These are phyloP conservation scores for Drosophila biarmipes DNA, from an alignment of 1,140 invertebrate species.

Conservation along the genomic window DNA sequence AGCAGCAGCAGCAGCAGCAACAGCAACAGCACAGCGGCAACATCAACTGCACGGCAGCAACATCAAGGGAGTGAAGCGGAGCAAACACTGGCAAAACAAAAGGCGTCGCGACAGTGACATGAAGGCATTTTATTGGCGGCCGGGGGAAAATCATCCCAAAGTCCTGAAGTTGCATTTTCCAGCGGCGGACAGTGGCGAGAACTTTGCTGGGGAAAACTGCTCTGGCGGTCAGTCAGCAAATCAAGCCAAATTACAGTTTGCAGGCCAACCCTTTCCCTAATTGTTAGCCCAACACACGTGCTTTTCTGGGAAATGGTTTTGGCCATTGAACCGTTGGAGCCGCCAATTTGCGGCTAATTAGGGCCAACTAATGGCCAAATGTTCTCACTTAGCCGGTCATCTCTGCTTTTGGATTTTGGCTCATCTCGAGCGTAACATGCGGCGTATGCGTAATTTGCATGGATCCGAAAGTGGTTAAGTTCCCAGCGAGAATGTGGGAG, in stretches of 20 bases:
- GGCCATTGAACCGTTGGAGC: constrained; percentile 45
- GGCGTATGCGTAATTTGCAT: constrained; percentile 53
- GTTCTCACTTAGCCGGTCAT: constrained; percentile 16
- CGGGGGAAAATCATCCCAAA: not conserved
- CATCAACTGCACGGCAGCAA: constrained; percentile 33
- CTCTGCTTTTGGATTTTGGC: not conserved
- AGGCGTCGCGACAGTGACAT: constrained; percentile 60
- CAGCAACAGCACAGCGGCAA: constrained; percentile 32
- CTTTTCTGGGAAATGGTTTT: constrained; percentile 6
- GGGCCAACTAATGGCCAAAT: constrained; percentile 47
- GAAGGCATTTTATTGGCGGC: constrained; percentile 48
- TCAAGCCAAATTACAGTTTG: constrained; percentile 75
- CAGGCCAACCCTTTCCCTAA: constrained; percentile 64
- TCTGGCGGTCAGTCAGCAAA: constrained; percentile 60
- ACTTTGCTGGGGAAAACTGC: constrained; percentile 11
- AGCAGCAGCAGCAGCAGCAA: constrained; percentile 46
- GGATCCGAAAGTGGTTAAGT: not conserved
- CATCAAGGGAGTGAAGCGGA: constrained; percentile 45
- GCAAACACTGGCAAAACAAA: constrained; percentile 57
- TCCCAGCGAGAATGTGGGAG: not conserved
- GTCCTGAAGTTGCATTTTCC: constrained; percentile 44
- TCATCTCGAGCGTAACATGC: constrained; percentile 16
- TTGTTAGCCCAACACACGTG: constrained; percentile 54
- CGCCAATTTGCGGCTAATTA: constrained; percentile 54
- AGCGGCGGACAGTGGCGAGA: not conserved